phyloP scores from a whole-genome alignment of 2,113 vertebrate species.

The Labeo rohita region DNA sequence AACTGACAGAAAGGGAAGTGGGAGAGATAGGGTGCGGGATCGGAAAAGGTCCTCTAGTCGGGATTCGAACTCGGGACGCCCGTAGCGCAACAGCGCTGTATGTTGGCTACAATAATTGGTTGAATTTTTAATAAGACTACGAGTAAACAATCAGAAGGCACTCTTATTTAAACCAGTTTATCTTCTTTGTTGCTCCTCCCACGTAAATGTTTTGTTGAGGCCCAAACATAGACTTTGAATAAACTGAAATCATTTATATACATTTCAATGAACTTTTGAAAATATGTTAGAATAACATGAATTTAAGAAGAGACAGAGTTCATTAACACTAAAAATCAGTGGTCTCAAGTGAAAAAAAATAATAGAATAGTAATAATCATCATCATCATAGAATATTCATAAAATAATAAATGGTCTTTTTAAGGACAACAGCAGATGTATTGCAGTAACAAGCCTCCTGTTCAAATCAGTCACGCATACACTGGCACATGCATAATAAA shows the following conservation, averaged over 20 bases:
- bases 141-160: not conserved
- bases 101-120: not conserved
- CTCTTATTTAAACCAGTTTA: not conserved
- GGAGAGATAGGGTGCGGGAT: too few species aligned
- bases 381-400: too few species aligned
- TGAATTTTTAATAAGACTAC: not conserved
- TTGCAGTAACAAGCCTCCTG: not conserved
- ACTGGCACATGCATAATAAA: conserved; percentile 25
- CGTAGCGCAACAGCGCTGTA: too few species aligned
- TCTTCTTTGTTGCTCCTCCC: not conserved
- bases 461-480: not conserved
- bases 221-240: not conserved
- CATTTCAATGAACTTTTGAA: not conserved
- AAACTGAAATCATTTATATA: not conserved
- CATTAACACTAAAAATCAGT: too few species aligned
- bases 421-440: not conserved
- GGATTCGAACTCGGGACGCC: too few species aligned
- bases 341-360: too few species aligned
- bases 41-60: too few species aligned
- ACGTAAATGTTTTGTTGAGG: not conserved
- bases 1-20: too few species aligned
- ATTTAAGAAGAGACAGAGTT: not conserved
- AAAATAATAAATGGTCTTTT: not conserved
- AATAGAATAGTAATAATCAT: too few species aligned
- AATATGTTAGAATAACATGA: not conserved